Evolutionary conservation across 2,797 vertebrate species (phyloP).

Genomic region (Pogonophryne albipinna): DNA sequence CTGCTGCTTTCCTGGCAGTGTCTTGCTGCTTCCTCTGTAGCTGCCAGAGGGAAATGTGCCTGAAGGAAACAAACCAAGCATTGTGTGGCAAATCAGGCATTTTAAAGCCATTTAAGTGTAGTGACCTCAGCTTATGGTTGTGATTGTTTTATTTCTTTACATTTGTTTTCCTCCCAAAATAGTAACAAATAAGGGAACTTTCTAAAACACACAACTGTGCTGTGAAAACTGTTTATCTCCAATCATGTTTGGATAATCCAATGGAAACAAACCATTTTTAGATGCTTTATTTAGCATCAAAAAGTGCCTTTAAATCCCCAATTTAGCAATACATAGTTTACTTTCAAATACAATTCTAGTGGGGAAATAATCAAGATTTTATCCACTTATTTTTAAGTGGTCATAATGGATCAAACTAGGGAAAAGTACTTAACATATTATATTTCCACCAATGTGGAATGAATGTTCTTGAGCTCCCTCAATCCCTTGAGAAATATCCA

Average conservation of each 20-base stretch:
- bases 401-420: not conserved
- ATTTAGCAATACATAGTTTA: not conserved
- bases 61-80: slow-evolving; percentile 1
- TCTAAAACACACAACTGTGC: too few relatives aligned
- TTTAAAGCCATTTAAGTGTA: not conserved
- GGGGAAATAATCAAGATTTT: not conserved
- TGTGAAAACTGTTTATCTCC: too few relatives aligned
- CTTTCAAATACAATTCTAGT: not conserved
- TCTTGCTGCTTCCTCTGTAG: slow-evolving; percentile 20
- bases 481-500: not conserved
- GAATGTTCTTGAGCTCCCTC: not conserved
- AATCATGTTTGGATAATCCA: not conserved
- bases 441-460: not conserved
- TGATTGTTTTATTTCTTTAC: not conserved
- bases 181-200: too few relatives aligned
- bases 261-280: too few relatives aligned
- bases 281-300: not conserved
- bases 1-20: slow-evolving; percentile 26
- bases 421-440: not conserved
- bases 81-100: not conserved
- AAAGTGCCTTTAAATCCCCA: not conserved
- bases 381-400: not conserved
- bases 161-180: too few relatives aligned
- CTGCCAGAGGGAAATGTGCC: not conserved
- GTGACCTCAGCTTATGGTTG: not conserved